Percentiles rank a stretch among this genome's conserved stretches.
Evolutionary conservation across 2,888 invertebrate genomes (phyloP).

Genomic region (Vanessa cardui): DNA sequence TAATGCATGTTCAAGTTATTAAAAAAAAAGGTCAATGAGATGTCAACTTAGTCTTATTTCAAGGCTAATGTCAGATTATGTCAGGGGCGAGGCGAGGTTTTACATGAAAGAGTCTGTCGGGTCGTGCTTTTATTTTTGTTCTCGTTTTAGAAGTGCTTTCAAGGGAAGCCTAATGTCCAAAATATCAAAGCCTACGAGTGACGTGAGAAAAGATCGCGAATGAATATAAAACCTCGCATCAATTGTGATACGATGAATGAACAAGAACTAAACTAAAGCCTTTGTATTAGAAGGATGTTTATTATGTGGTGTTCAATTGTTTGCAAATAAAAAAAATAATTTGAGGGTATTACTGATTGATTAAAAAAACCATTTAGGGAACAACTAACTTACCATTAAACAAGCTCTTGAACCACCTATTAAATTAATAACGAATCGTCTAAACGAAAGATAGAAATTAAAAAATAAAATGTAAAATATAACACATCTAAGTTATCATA

Average conservation of each 20-base stretch:
- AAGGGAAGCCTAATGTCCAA: conserved; percentile 25
- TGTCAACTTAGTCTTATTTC: conserved; percentile 29
- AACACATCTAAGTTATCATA: not conserved
- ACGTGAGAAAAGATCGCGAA: conserved; percentile 13
- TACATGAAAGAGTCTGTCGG: conserved; percentile 30
- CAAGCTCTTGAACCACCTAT: too few relatives aligned
- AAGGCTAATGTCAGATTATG: conserved; percentile 41
- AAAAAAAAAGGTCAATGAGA: conserved; percentile 17
- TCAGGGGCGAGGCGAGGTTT: conserved; percentile 35
- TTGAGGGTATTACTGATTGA: not conserved
- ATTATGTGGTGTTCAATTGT: not conserved
- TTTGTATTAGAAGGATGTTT: not conserved
- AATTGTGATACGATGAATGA: not conserved
- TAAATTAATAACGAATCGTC: not conserved
- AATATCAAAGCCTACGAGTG: conserved; percentile 30
- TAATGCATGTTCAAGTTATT: not conserved
- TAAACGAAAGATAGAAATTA: not conserved
- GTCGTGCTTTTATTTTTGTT: conserved; percentile 24
- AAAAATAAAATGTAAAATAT: not conserved
- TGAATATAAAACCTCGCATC: conserved; percentile 2
- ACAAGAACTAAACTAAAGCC: not conserved
- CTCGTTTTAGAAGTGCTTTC: conserved; percentile 31
- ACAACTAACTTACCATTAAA: too few relatives aligned
- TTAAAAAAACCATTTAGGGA: too few relatives aligned
- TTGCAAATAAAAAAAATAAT: not conserved